Evolutionary conservation across 2,797 vertebrate genomes (phyloP), one percentile per base, ranked within the genome.

Genomic region (Parauchenoglanis ngamensis): DNA sequence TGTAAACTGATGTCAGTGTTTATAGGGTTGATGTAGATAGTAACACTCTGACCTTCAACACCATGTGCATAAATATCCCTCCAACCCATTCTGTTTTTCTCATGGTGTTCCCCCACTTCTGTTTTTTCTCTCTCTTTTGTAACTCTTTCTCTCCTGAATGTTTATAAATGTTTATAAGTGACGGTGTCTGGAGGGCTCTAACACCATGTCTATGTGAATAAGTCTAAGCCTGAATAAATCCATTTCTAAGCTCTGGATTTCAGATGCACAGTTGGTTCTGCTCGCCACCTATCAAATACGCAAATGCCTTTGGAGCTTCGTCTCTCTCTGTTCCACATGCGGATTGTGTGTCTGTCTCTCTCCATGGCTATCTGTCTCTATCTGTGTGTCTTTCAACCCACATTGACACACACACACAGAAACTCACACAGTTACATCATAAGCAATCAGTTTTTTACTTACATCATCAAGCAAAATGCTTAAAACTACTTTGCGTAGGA

Each of bases 221-320:
- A 86, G 72, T 90, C 67, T 82, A 86, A 90, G 68, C 82, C 79
- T 12, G 54, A 83, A 85, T 87, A 88, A 89, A 89, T 91, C 81
- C 85, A 80, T 68, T 87, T 77, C 84, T 90, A 87, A 90, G 90
- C 86, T 89, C 76, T 75, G 28, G 90, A 86, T 91, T 91, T 91
- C 77, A 88, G 86, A 89, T n/a, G 31, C 85, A 83, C 83, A 73
- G 86, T 88, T 78, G 84, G 59, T 86, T 82, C 84, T 68, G 59
- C 68, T 90, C 31, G 56, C 56, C 25, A 84, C 77, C 80, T 57
- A 87, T 91, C 84, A 87, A 87, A 90, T 86, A 76, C 28, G 11
- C 67, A 75, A 87, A 83, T 65, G 70, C 80, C 83, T 84, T 84
- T 75, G 56, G n/a, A 49, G 40, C 44, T 76, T 10, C 35, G 12